Percentiles rank a stretch among this genome's conserved stretches.
phyloP scores from a whole-genome alignment of 2,797 vertebrate species.

The Parotocinclus haroldoi region DNA sequence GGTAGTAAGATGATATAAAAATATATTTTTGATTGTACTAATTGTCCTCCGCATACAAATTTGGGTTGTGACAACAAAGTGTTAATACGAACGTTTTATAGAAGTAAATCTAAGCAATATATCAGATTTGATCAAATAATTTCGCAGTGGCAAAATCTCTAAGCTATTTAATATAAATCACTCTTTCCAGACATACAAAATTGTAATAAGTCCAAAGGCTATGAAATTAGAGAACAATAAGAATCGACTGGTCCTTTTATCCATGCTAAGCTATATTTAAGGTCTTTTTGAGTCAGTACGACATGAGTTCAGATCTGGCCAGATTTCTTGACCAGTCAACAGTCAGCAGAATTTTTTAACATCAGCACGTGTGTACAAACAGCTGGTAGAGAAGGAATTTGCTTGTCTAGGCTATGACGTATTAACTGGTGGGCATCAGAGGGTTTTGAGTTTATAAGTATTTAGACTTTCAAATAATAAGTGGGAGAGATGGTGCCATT shows the following conservation, averaged over 20 bases:
- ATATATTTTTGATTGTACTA: too few species aligned
- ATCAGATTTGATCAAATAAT: too few species aligned
- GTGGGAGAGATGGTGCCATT: conserved; percentile 19
- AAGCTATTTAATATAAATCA: too few species aligned
- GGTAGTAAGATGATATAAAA: too few species aligned
- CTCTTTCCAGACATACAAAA: too few species aligned
- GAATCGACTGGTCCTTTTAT: conserved; percentile 1
- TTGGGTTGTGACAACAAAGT: too few species aligned
- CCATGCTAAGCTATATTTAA: conserved; percentile 21
- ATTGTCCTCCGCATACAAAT: too few species aligned
- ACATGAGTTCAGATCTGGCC: conserved; percentile 25
- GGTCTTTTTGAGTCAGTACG: conserved; percentile 3
- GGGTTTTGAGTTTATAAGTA: conserved; percentile 11
- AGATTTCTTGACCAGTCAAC: conserved; percentile 1
- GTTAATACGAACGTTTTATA: too few species aligned
- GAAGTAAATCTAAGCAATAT: too few species aligned
- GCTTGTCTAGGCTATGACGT: conserved; percentile 22
- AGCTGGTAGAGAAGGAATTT: conserved; percentile 26
- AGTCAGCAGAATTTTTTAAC: too few species aligned
- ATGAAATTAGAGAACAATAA: background rate
- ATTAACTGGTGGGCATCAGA: conserved; percentile 28
- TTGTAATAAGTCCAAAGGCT: too few species aligned
- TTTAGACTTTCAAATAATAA: background rate
- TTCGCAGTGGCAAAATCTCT: too few species aligned
- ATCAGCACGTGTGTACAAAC: conserved; percentile 8